A percentile compares a stretch with the other conserved stretches of the same genome.
Evolutionary conservation across 2,113 vertebrate genomes (phyloP).

Genomic region (Neotragus moschatus): DNA sequence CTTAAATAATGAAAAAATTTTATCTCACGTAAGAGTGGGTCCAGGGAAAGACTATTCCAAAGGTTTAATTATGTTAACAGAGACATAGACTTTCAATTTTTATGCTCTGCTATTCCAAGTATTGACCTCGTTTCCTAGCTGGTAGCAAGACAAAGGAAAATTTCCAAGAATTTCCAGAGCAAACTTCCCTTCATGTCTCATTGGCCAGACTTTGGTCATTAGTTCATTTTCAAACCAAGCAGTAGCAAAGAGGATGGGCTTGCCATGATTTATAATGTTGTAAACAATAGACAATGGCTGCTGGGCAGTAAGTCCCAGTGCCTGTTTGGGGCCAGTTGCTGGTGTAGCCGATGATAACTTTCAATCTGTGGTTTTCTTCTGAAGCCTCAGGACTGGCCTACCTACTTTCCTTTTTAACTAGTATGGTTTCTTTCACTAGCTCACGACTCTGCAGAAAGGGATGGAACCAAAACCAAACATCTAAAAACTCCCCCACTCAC

Average conservation of each 20-base stretch:
- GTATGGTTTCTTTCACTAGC: not conserved
- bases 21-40: not conserved
- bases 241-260: not conserved
- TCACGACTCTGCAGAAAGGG: not conserved
- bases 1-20: not conserved
- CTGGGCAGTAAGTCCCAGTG: not conserved
- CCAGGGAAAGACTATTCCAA: not conserved
- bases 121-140: not conserved
- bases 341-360: not conserved
- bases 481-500: not conserved
- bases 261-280: not conserved
- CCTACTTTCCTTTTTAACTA: not conserved
- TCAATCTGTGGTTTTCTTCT: not conserved
- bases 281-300: not conserved
- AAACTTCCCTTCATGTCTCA: not conserved
- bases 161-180: not conserved
- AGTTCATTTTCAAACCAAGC: not conserved
- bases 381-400: not conserved
- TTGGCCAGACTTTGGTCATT: not conserved
- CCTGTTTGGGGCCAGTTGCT: not conserved
- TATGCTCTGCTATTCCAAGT: not conserved
- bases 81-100: not conserved
- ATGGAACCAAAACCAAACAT: not conserved
- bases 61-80: constrained; percentile 8
- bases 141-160: not conserved